Percentiles rank a stretch among this genome's conserved stretches.
Evolutionary conservation across 53 echinoderm and acorn worm species (phyloP).

Genomic region (Henricia sp.): DNA sequence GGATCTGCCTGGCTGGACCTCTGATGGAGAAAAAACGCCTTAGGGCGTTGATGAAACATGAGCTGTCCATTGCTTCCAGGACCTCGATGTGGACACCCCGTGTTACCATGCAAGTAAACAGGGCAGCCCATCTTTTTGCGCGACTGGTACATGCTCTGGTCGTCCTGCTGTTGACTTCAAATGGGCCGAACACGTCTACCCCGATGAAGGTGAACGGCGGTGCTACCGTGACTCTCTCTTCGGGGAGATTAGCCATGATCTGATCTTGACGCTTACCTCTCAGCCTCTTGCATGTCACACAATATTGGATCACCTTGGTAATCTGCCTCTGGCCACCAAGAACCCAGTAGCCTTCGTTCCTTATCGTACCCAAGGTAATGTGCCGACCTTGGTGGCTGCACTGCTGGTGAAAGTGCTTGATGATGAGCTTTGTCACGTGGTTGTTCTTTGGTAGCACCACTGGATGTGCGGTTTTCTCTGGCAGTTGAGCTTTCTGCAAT

Average conservation of each 20-base stretch:
- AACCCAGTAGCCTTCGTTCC: too few species aligned
- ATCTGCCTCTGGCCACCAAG: constrained; percentile 52
- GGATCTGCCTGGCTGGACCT: constrained; percentile 62
- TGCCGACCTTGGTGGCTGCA: too few species aligned
- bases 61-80: too few species aligned
- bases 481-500: constrained; percentile 39
- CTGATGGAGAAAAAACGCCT: constrained; percentile 39
- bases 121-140: constrained; percentile 60
- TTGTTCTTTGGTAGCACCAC: constrained; percentile 61
- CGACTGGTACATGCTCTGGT: constrained; percentile 24
- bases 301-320: constrained; percentile 51
- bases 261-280: too few species aligned
- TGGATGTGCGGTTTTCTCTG: constrained; percentile 43
- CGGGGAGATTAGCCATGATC: too few species aligned
- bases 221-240: constrained; percentile 64
- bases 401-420: too few species aligned
- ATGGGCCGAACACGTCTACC: too few species aligned
- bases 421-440: constrained; percentile 62
- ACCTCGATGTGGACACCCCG: too few species aligned
- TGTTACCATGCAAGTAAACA: too few species aligned
- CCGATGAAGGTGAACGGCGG: constrained; percentile 62
- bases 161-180: constrained; percentile 60
- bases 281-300: too few species aligned
- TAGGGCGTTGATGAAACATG: too few species aligned
- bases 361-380: too few species aligned